Evolutionary conservation across 2,113 vertebrate genomes (phyloP).

Genomic region (Pelusios castaneus): DNA sequence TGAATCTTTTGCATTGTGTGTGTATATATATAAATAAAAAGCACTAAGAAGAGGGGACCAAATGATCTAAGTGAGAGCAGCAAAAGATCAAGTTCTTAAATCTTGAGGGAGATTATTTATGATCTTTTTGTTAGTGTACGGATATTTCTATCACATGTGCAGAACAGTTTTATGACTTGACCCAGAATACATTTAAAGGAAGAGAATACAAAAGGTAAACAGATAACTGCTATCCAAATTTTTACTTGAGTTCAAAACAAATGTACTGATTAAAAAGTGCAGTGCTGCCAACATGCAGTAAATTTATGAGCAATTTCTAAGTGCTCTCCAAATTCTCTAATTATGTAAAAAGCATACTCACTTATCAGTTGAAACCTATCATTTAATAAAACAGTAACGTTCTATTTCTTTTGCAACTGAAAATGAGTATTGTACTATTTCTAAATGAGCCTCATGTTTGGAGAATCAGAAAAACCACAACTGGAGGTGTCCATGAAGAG

Average conservation of each 20-base stretch:
- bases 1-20: background rate
- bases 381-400: slow-evolving; percentile 44
- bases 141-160: background rate
- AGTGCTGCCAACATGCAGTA: slow-evolving; percentile 22
- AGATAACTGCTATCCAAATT: slow-evolving; percentile 36
- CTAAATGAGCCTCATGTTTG: background rate
- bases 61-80: slow-evolving; percentile 36
- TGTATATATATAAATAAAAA: background rate
- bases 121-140: slow-evolving; percentile 32
- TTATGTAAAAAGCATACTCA: slow-evolving; percentile 50
- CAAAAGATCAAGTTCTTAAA: slow-evolving; percentile 32
- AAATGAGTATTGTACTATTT: background rate
- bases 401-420: background rate
- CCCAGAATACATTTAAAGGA: slow-evolving; percentile 53
- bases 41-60: background rate
- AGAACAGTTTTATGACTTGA: slow-evolving; percentile 19
- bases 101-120: slow-evolving; percentile 31
- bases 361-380: slow-evolving; percentile 35
- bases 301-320: slow-evolving; percentile 61
- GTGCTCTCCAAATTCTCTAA: slow-evolving; percentile 51
- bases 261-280: background rate
- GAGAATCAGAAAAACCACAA: background rate
- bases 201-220: slow-evolving; percentile 42
- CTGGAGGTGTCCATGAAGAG: background rate
- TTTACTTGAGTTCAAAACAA: slow-evolving; percentile 49